Base-by-base conservation (phyloP, 2,888 invertebrate species). In the Epistrophe grossulariae region DNA sequence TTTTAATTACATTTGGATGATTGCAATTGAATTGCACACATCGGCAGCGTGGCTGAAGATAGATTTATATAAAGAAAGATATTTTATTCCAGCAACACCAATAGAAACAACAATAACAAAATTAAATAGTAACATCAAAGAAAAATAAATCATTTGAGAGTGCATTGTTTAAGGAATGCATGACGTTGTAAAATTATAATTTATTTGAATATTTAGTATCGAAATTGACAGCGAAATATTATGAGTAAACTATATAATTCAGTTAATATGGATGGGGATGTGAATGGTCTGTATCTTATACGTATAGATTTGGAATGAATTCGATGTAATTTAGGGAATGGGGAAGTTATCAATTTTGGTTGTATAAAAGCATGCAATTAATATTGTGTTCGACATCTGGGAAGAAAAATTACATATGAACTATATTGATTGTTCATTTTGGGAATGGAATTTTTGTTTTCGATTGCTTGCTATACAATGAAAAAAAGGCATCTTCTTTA, bases 1-100 rank as follows among this genome's bases (percentile, higher is more conserved):
- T 77, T 84, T 80, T 84, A 80, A 84, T 84, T 80, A 84, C 84
- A 52, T 73, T 84, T 62, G 57, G 84, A 80, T 80, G 84, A 84
- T 84, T 84, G 81, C 84, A 84, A 84, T 77, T 68, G 72, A 77
- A 84, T 84, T 80, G 80, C 72, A 77, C 45, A 71, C 62, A 76
- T 48, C 40, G 52, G 9, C 50, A 48, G 28, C 52, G 59, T 19
- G 43, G 52, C 74, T 6, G 24, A 24, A 24, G 24, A 43, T 45
- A 48, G 72, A 59, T 24, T 31, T 66, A 40, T 19, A 24, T 13
- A 24, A n/a, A 38, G 8, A 48, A 38, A 52, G 40, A 43, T 76
- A 68, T 76, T 60, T 70, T 64, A 66, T 78, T 72, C 59, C 72
- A 66, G 77, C 24, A 55, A 28, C 3, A 28, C 15, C 4, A 31